Base-by-base conservation (phyloP, 2,113 vertebrate species). In the Tetrax tetrax region DNA sequence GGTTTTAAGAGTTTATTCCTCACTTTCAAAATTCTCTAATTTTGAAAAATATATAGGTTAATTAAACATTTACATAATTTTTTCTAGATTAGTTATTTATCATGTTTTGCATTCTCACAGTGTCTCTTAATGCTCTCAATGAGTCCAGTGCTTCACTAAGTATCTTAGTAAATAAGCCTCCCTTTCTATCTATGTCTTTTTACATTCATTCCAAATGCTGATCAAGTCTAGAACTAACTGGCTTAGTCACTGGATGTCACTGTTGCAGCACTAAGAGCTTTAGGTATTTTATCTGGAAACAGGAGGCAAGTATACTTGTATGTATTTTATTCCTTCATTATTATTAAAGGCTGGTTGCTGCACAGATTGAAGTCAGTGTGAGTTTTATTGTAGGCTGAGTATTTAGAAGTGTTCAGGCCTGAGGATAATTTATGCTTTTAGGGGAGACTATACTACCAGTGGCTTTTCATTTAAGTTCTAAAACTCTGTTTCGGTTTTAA, bases 221-320 rank as follows among this genome's bases (percentile, higher is more conserved):
- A 27, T 29, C 6, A 23, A 47, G 66, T 43, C 38, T 82, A 61
- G 38, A 74, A 81, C 25, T 84, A 41, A 71, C 89, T 54, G 50
- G 3, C 21, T 43, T 20, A 60, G 92, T 93, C 98, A 89, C 97
- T 96, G 74, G 98, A 87, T 96, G 98, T 93, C 98, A 87, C 91
- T 98, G 89, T 96, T 97, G 96, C 83, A 95, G 91, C 84, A 93
- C 54, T 43, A 78, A 88, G 31, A 66, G 51, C 45, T 47, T 47
- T 35, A 16, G n/a, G 3, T 66, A 10, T 41, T 89, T 45, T 45
- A 10, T 24, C 38, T 22, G 45, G 9, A 79, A 92, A 70, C 12
- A 60, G 28, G 12, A 38, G 20, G 20, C 22, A 77, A 25, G 22
- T 9, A 27, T 18, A 33, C 33, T 51, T 17, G 6, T 25, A 41